Base-by-base conservation (phyloP, 2,888 invertebrate species). In the Epistrophe eligans region DNA sequence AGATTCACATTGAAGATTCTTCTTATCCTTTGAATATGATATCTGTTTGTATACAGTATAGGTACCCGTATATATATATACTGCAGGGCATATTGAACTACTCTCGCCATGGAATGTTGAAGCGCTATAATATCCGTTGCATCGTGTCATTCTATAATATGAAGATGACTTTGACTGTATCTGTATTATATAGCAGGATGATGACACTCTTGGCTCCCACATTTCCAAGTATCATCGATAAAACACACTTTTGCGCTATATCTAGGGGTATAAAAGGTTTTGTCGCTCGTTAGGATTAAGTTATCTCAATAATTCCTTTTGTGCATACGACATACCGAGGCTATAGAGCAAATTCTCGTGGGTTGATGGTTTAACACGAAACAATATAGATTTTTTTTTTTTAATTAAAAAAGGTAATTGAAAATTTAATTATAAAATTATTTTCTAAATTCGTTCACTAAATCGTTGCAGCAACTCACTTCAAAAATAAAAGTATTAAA, bases 151-250 rank as follows among this genome's bases (percentile, higher is more conserved):
- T 64, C 32, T 64, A 13, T 11, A 35, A 64, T 57, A 28, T 57
- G 5, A 70, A 71, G 43, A 70, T 45, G 74, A 57, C 71, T 74
- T 79, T 55, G 79, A 70, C 71, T 70, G 28, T 60, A 45, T n/a
- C n/a, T n/a, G 13, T 52, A 55, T 15, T 24, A 17, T n/a, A 10
- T 24, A 17, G 19, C 13, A 62, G n/a, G 43, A 64, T 64, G 32
- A 77, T 50, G 70, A 55, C 40, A 80, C 79, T 74, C 55, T 38
- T 11, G 43, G 57, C 62, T 76, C 58, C 71, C 71, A 24, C 80
- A 71, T 80, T 67, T 77, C 45, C 67, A 80, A 84, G 77, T 72
- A 70, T 77, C 84, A 80, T 81, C 81, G 84, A 84, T 76, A 64
- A 24, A 60, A 71, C 60, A 79, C 55, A 72, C 57, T 71, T 71